Base-by-base conservation (phyloP, 2,888 invertebrate species). In the Tiliacea aurago region DNA sequence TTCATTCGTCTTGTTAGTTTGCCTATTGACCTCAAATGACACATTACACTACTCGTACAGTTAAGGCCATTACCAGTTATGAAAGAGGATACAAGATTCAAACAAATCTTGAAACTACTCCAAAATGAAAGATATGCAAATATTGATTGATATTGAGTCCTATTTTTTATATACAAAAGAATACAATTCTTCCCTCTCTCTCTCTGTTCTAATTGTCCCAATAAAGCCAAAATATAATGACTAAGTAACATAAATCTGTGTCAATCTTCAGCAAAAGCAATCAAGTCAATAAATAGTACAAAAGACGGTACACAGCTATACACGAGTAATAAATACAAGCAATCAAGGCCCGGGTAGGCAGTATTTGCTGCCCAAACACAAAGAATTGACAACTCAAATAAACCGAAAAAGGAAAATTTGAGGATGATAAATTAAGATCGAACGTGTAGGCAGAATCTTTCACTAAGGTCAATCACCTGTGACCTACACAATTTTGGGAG, bases 381-480 rank as follows among this genome's bases (percentile, higher is more conserved):
- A 28, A 68, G n/a, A 62, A 73, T 80, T 79, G 68, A 83, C 61
- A 83, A 49, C 51, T 56, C 53, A 69, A 73, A 79, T 65, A 79
- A 59, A 83, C 4, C 74, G 56, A 62, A 69, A 66, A 73, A 83
- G 47, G 68, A 61, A 61, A 66, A 73, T 80, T 65, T 62, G 37
- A 51, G 45, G 33, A 23, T 45, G 41, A 74, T 70, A 80, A 83
- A 63, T 63, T 64, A 56, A 47, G 53, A 83, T 65, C 33, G 56
- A 53, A 56, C 11, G 49, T 43, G 62, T 68, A 28, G 65, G 18
- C 47, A 53, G 53, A 69, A 68, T 75, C 47, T 73, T 58, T 64
- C n/a, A 41, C 49, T 66, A 3, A 75, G 81, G 47, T 73, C 51
- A 47, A 2, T 76, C 33, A 78, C 72, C 86, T 70, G 59, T 75